phyloP scores from a whole-genome alignment of 2,797 vertebrate species.

The Benthosema pterotum region DNA sequence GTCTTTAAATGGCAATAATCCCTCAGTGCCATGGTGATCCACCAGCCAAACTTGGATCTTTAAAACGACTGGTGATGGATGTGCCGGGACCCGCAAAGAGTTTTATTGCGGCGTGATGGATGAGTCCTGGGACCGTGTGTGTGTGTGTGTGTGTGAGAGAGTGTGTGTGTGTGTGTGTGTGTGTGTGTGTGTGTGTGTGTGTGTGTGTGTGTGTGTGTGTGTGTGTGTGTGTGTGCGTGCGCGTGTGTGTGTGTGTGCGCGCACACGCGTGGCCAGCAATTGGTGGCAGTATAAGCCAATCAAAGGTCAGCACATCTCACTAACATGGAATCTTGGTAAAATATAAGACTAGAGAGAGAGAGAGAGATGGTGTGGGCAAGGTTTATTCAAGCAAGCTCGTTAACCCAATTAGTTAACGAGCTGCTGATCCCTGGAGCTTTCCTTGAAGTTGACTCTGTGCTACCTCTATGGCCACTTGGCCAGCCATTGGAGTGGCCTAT shows the following conservation, averaged over 20 bases:
- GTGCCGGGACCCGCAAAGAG: constrained; percentile 60
- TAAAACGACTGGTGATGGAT: constrained; percentile 79
- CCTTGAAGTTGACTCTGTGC: constrained; percentile 63
- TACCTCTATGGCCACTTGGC: constrained; percentile 44
- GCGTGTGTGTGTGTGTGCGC: too few species aligned
- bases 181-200: too few species aligned
- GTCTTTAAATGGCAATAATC: constrained; percentile 79
- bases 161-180: too few species aligned
- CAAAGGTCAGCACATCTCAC: constrained; percentile 40
- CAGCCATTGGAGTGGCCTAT: constrained; percentile 29
- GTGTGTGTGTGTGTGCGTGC: too few species aligned
- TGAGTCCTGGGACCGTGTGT: constrained; percentile 38
- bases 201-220: too few species aligned
- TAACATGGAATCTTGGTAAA: constrained; percentile 53
- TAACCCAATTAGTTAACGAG: constrained; percentile 75
- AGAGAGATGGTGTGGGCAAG: constrained; percentile 34
- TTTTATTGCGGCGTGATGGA: constrained; percentile 66
- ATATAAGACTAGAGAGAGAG: constrained; percentile 21
- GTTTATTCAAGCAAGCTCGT: constrained; percentile 77
- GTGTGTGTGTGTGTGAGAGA: too few species aligned
- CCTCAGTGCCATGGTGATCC: constrained; percentile 70
- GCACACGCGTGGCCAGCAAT: too few species aligned
- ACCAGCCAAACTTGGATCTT: constrained; percentile 74
- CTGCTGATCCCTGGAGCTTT: constrained; percentile 60
- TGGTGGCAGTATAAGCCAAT: neutral